These are phyloP conservation scores for Macrophya alboannulata DNA, from an alignment of 2,888 invertebrate species.

Conservation along the genomic window DNA sequence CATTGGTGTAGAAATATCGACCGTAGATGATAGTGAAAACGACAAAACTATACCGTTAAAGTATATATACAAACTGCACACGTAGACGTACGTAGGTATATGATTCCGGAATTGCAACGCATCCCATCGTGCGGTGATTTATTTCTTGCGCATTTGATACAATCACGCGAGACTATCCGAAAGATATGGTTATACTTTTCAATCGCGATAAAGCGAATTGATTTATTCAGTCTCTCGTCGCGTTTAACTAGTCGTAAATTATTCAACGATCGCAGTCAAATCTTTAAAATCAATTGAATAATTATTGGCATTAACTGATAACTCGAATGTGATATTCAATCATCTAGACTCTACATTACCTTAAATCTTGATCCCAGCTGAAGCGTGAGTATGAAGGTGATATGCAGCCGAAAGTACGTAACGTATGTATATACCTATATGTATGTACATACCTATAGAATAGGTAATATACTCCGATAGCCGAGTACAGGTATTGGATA, in stretches of 20 bases:
- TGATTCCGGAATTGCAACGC: too few species aligned
- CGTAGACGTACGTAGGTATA: too few species aligned
- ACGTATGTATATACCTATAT: constrained; percentile 13
- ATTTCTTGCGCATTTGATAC: background rate
- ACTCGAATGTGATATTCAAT: background rate
- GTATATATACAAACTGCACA: background rate
- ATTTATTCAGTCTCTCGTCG: background rate
- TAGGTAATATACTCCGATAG: background rate
- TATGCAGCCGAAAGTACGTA: background rate
- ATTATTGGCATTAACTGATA: background rate
- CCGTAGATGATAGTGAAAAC: background rate
- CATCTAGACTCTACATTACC: background rate
- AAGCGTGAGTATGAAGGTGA: background rate
- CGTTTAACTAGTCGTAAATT: background rate
- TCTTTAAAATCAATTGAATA: background rate
- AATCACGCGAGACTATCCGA: background rate
- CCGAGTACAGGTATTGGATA: background rate
- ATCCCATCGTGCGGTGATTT: background rate
- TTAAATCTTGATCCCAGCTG: constrained; percentile 7
- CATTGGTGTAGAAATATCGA: background rate
- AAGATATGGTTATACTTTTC: background rate
- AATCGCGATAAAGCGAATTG: background rate
- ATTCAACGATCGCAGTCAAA: background rate
- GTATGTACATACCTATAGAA: background rate
- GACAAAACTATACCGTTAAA: background rate